Conservation (phyloP, 2,888 invertebrate genomes). For the Limnephilus lunatus region DNA sequence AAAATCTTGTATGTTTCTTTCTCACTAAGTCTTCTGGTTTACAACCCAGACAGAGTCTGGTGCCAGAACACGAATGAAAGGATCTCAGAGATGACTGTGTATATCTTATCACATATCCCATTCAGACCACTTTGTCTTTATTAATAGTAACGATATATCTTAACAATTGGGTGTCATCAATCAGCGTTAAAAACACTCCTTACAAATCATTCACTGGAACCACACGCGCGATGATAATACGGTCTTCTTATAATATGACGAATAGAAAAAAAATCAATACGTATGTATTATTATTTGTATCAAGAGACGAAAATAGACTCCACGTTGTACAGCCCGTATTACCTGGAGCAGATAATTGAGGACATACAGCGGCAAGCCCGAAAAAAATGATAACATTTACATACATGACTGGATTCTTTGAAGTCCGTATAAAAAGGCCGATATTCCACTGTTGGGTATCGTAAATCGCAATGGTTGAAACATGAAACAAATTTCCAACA, state of each 20-base stretch:
- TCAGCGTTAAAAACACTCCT: neutral
- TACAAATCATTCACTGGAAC: neutral
- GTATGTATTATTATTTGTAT: neutral
- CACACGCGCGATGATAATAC: neutral
- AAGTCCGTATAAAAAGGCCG: neutral
- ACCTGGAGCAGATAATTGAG: neutral
- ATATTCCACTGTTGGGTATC: neutral
- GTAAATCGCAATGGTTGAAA: neutral
- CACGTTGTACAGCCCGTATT: neutral
- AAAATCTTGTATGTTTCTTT: neutral
- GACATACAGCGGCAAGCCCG: neutral
- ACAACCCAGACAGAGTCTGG: neutral
- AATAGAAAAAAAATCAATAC: neutral
- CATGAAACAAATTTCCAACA: neutral
- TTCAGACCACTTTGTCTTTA: conserved; percentile 1
- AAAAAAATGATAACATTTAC: neutral
- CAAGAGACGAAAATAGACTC: neutral
- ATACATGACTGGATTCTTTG: neutral
- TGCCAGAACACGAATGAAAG: neutral
- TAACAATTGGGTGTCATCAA: neutral
- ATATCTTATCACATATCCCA: neutral
- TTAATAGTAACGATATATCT: neutral
- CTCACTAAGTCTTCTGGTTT: neutral
- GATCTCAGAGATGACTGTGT: neutral
- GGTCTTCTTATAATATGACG: neutral